Conservation (phyloP, 2,888 invertebrate species). For the Parnassius mnemosyne region DNA sequence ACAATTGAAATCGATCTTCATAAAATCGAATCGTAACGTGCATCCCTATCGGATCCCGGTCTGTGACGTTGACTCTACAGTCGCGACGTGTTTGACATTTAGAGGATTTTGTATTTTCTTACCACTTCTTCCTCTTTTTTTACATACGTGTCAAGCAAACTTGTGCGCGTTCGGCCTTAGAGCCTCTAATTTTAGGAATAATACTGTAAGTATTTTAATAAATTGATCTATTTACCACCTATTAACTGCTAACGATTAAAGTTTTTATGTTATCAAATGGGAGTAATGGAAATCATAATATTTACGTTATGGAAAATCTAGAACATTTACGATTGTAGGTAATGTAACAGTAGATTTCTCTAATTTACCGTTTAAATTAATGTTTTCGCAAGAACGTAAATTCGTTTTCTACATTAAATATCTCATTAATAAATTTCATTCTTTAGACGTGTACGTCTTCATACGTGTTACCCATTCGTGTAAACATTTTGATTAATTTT, state of each 20-base stretch:
- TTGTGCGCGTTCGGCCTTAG: constrained; percentile 64
- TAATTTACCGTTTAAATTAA: constrained; percentile 26
- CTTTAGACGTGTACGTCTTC: too few relatives aligned
- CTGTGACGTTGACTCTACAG: constrained; percentile 34
- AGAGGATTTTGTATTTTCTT: constrained; percentile 28
- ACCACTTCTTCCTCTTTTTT: constrained; percentile 53
- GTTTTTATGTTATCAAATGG: background rate
- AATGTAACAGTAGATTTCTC: constrained; percentile 23
- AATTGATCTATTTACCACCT: constrained; percentile 28
- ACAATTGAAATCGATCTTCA: too few relatives aligned
- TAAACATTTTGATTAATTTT: too few relatives aligned
- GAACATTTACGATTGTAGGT: constrained; percentile 28
- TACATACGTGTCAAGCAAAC: constrained; percentile 75
- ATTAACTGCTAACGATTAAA: background rate
- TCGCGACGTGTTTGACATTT: constrained; percentile 45
- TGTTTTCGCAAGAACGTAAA: constrained; percentile 2
- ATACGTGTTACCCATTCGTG: too few relatives aligned
- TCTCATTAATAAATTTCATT: too few relatives aligned
- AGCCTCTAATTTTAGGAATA: constrained; percentile 73
- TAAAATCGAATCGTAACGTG: too few relatives aligned
- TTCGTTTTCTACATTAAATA: background rate
- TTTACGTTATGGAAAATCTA: constrained; percentile 34
- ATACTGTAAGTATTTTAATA: constrained; percentile 61
- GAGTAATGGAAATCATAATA: constrained; percentile 25
- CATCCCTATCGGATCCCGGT: background rate